Percentiles rank a stretch among this genome's conserved stretches.
These are phyloP conservation scores for Aproaerema taeniolella DNA, from an alignment of 2,888 invertebrate species.

Conservation along the genomic window DNA sequence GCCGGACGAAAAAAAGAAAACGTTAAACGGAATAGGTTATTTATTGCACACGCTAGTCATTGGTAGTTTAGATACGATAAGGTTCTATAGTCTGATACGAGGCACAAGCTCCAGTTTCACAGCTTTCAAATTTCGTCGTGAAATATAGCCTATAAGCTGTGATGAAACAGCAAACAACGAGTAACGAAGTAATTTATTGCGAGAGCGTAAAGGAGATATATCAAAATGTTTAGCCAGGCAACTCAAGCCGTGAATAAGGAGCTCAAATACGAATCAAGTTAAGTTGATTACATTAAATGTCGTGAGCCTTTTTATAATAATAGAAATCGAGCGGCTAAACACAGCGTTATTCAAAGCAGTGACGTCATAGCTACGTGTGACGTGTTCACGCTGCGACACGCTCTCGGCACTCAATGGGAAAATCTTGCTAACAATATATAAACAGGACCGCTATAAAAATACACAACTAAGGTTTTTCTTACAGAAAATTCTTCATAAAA, in stretches of 20 bases:
- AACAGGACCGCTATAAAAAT: neutral
- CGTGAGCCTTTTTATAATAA: neutral
- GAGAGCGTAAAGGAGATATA: too few species aligned
- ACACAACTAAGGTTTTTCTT: neutral
- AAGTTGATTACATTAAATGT: too few species aligned
- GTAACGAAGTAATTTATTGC: too few species aligned
- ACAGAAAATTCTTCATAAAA: neutral
- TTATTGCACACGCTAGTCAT: neutral
- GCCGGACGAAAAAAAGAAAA: constrained; percentile 13
- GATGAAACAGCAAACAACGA: too few species aligned
- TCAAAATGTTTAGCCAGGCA: too few species aligned
- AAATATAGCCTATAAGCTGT: neutral
- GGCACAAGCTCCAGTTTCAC: neutral
- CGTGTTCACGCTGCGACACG: neutral
- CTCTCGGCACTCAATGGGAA: neutral
- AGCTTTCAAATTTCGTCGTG: neutral
- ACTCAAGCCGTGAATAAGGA: too few species aligned
- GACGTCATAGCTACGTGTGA: neutral
- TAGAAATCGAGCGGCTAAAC: neutral
- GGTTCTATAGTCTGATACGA: too few species aligned
- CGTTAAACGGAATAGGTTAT: constrained; percentile 15
- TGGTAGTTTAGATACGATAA: neutral
- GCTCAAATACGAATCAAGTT: too few species aligned
- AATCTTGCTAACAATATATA: neutral
- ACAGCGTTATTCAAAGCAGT: neutral